phyloP scores from a whole-genome alignment of 2,797 vertebrate genomes.

The Scyliorhinus canicula region DNA sequence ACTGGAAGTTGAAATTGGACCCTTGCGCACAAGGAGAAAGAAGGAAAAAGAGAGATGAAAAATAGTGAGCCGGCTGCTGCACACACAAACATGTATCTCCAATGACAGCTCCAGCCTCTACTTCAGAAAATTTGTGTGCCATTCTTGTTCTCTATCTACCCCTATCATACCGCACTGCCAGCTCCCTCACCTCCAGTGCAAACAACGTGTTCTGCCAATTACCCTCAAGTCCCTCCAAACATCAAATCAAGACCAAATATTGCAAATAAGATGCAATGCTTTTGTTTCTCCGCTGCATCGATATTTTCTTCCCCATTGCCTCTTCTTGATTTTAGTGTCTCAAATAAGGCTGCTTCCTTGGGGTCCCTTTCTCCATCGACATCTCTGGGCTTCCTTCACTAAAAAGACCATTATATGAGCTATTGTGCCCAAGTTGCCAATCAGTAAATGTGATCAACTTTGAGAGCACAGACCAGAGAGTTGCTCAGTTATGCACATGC shows the following conservation, averaged over 20 bases:
- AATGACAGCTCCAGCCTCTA: neutral
- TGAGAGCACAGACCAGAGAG: neutral
- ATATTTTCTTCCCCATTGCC: neutral
- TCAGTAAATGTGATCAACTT: neutral
- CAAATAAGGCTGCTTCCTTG: neutral
- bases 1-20: neutral
- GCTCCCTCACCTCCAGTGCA: neutral
- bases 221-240: neutral
- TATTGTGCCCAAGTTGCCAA: neutral
- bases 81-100: neutral
- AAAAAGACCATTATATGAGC: neutral
- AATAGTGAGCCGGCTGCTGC: neutral
- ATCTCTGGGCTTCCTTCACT: neutral
- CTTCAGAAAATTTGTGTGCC: neutral
- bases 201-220: neutral
- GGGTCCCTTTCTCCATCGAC: neutral
- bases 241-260: neutral
- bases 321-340: neutral
- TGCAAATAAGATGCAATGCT: neutral
- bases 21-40: neutral
- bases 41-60: neutral
- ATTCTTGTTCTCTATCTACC: neutral
- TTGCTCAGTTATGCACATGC: neutral
- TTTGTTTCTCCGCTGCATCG: neutral
- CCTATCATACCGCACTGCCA: neutral